A percentile compares a stretch with the other conserved stretches of the same genome.
phyloP scores from a whole-genome alignment of 2,888 invertebrate species.

The Melanargia galathea region DNA sequence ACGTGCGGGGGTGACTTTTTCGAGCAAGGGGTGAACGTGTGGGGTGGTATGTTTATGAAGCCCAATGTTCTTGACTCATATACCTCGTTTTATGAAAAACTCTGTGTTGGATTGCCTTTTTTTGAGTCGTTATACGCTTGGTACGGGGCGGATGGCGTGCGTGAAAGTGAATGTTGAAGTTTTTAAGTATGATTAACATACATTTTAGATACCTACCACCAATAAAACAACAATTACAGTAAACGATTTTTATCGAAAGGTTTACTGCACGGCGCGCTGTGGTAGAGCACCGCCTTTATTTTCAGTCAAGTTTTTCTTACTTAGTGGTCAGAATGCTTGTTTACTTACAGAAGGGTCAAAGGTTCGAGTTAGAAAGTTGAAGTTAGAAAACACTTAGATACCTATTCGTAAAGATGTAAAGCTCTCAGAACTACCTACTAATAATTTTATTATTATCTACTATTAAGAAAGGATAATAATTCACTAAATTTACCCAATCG shows the following conservation, averaged over 20 bases:
- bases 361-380: too few species aligned
- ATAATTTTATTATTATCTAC: too few species aligned
- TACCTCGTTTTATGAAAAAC: constrained; percentile 78
- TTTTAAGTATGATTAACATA: constrained; percentile 12
- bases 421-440: too few species aligned
- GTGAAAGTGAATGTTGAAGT: constrained; percentile 9
- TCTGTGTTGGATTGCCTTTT: constrained; percentile 68
- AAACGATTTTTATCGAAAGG: neutral
- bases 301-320: neutral
- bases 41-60: constrained; percentile 73
- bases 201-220: neutral
- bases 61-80: constrained; percentile 78
- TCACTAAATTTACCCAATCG: too few species aligned
- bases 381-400: too few species aligned
- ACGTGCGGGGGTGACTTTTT: constrained; percentile 81
- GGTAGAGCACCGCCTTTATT: neutral
- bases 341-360: too few species aligned
- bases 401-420: too few species aligned
- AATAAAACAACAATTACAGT: neutral
- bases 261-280: too few species aligned
- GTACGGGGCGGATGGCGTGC: constrained; percentile 31
- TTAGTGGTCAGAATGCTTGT: too few species aligned
- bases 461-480: too few species aligned
- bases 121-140: constrained; percentile 63
- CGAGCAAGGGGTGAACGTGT: constrained; percentile 78